These are phyloP conservation scores for Dromiciops gliroides DNA, from an alignment of 2,113 vertebrate genomes.

Conservation along the genomic window DNA sequence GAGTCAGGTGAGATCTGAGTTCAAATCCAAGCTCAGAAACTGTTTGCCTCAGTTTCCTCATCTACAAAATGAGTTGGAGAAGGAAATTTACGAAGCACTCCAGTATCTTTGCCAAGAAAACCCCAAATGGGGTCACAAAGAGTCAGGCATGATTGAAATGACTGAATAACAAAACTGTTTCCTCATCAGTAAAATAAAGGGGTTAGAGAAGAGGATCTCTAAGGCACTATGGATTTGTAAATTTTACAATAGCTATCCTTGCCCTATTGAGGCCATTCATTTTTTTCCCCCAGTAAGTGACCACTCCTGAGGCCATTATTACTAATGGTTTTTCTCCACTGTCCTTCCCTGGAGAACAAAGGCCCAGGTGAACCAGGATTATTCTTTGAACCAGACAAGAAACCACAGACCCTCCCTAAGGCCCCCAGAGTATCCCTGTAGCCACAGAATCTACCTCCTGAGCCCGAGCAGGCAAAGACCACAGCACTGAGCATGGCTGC, in stretches of 20 bases:
- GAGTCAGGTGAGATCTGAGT: not conserved
- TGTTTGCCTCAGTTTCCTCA: not conserved
- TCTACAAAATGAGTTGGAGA: not conserved
- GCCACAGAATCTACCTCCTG: not conserved
- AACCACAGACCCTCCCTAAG: not conserved
- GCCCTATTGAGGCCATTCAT: not conserved
- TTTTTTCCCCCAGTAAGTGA: not conserved
- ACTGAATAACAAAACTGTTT: not conserved
- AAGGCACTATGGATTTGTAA: not conserved
- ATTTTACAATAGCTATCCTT: not conserved
- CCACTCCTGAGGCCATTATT: not conserved
- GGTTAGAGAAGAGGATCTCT: not conserved
- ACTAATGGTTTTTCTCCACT: not conserved
- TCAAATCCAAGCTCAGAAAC: not conserved
- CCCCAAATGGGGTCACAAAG: not conserved
- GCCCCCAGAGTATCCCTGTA: not conserved
- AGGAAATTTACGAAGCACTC: not conserved
- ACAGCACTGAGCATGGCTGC: not conserved
- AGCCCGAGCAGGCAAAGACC: not conserved
- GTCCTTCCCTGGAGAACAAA: not conserved
- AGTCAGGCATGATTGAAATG: not conserved
- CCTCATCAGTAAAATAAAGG: not conserved
- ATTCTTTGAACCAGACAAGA: not conserved
- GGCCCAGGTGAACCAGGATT: not conserved
- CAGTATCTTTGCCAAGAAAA: not conserved